Evolutionary conservation across 2,888 invertebrate species (phyloP), one percentile per base, ranked within the genome.

Genomic region (Calephelis perditalis): DNA sequence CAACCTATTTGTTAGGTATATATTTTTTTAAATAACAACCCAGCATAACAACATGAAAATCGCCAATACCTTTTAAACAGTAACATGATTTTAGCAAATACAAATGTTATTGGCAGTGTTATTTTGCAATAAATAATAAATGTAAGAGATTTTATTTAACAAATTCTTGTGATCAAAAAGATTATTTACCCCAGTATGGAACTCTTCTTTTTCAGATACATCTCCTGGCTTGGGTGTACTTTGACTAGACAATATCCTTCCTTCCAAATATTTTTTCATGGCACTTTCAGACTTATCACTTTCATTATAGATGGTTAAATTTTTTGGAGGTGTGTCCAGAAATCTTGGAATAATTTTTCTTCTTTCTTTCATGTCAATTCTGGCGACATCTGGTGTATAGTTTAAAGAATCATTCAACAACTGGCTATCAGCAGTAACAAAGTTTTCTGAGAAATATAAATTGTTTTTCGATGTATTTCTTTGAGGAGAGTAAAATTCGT

Each of bases 381-480:
- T 78, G 0, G 84, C 78, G 0, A 86, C 81, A 67, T 85, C 86
- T 1, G 83, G 83, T 0, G 80, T 75, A 0, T 73, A 47, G 40
- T 75, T 76, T 6, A 74, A 61, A 7, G 72, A 77, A 9, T 80
- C 72, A 5, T 71, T 73, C 6, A 84, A 60, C 0, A 82, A 68
- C 8, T 78, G 75, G 56, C 81, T 77, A 0, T 90, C 89, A 0
- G 84, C 81, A 0, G 84, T 82, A 0, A 77, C 77, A 49, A 82
- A 88, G 54, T 82, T 86, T 12, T 91, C 91, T 0, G 82, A 80
- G 58, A 86, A 83, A 62, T 90, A 91, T 9, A 91, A 63, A 62
- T 91, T 91, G 44, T 85, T 91, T 62, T 91, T 91, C 0, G 91
- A 91, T 0, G 88, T 91, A 49, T 91, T 91, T 5, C 80, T 67